Evolutionary conservation across 2,113 vertebrate species (phyloP), one percentile per base, ranked within the genome.

Genomic region (Brachyhypopomus occidentalis): DNA sequence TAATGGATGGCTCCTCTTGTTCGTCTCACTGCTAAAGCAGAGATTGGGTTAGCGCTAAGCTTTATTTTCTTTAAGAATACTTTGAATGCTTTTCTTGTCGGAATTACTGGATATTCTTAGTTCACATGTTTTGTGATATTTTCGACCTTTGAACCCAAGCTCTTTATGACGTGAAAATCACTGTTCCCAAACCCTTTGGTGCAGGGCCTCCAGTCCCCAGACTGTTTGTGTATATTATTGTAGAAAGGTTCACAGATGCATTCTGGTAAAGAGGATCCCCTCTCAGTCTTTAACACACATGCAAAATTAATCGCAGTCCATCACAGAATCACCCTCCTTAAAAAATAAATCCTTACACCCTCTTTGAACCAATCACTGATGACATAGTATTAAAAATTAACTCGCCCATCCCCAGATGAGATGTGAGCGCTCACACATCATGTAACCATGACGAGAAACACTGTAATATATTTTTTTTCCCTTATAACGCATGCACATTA

Each of bases 381-480:
- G 81, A 76, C 80, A 83, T 0, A 52, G 48, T 73, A 86, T 81
- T 80, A 86, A 85, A 87, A 85, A 86, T 87, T 55, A 85, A 85
- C 66, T 78, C 62, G 17, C 48, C 58, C 82, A 58, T 86, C 88
- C 62, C 55, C 23, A 71, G 30, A 63, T 75, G 76, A 83, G 64
- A 87, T 86, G 79, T 89, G 64, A 83, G 78, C 80, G 59, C 23
- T 52, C 52, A 36, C 72, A 55, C 56, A 63, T 79, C 72, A 48
- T 69, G 22, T 83, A 84, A 85, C 85, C 83, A 76, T 83, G 82
- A 76, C 74, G 85, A 72, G 62, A 85, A 85, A 83, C 82, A 38
- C 66, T 60, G 38, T 70, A 79, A 86, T 90, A 71, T 80, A 84
- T 86, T 87, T 88, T 88, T 45, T 45, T 48, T 48, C 41, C 88